Evolutionary conservation across 1,140 invertebrate species (phyloP).

Genomic region (Aporrectodea caliginosa): DNA sequence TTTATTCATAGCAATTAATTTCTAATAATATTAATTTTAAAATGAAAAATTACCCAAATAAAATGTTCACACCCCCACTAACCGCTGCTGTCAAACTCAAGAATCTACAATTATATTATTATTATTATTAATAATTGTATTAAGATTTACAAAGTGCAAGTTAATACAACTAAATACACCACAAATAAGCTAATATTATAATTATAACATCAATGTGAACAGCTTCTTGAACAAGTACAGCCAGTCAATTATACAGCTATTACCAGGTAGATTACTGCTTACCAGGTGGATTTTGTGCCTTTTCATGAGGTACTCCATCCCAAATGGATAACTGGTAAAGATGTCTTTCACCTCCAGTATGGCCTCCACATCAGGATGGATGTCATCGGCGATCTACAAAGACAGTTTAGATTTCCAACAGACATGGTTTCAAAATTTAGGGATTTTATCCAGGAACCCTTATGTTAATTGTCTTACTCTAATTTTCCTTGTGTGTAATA

Average conservation of each 20-base stretch:
- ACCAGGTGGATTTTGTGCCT: conserved; percentile 25
- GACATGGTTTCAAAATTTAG: too few species aligned
- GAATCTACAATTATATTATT: not conserved
- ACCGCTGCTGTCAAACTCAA: not conserved
- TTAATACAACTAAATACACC: too few species aligned
- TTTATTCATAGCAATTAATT: too few species aligned
- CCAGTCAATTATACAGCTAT: not conserved
- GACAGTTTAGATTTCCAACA: too few species aligned
- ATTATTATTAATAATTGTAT: not conserved
- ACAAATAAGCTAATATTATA: not conserved
- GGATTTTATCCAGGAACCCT: too few species aligned
- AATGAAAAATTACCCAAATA: too few species aligned
- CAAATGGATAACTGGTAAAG: conserved; percentile 16
- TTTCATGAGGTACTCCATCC: conserved; percentile 10
- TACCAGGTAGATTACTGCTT: not conserved
- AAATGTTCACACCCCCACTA: too few species aligned
- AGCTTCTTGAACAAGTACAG: not conserved
- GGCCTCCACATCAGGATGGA: not conserved
- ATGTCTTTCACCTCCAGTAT: conserved; percentile 14
- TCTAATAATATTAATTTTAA: too few species aligned
- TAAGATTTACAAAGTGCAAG: too few species aligned
- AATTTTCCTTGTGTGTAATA: not conserved
- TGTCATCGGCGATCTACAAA: not conserved
- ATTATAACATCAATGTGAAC: not conserved
- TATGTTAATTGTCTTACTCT: not conserved